Evolutionary conservation across 2,113 vertebrate genomes (phyloP).

Genomic region (Philantomba maxwellii): DNA sequence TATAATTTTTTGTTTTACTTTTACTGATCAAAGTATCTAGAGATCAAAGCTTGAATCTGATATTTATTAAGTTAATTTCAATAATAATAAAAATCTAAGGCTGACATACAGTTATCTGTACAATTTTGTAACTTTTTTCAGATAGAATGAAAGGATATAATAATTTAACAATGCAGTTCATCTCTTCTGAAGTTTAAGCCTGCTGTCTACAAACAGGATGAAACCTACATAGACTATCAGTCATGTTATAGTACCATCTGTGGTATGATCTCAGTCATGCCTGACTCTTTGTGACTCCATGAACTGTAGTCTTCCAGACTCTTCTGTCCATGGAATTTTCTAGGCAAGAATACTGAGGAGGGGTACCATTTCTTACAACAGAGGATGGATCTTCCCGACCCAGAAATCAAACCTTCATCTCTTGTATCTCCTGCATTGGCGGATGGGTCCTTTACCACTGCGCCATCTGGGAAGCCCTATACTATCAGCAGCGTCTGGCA

Average conservation of each 20-base stretch:
- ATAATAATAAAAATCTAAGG: not conserved
- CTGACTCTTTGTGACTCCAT: not conserved
- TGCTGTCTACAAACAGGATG: not conserved
- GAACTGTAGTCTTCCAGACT: not conserved
- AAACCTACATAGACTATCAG: not conserved
- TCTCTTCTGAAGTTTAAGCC: not conserved
- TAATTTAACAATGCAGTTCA: not conserved
- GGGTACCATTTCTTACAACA: not conserved
- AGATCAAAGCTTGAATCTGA: slow-evolving; percentile 26
- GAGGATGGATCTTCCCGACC: not conserved
- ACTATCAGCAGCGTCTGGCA: not conserved
- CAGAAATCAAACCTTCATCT: not conserved
- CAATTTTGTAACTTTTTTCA: not conserved
- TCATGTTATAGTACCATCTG: not conserved
- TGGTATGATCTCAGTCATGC: not conserved
- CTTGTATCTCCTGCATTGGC: not conserved
- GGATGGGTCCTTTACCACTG: not conserved
- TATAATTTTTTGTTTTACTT: slow-evolving; percentile 13
- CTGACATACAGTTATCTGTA: not conserved
- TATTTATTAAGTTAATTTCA: slow-evolving; percentile 38
- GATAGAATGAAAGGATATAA: slow-evolving; percentile 15
- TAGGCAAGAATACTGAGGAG: not conserved
- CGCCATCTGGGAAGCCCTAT: not conserved
- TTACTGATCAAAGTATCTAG: slow-evolving; percentile 20
- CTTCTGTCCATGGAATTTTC: not conserved